Percentiles rank a stretch among this genome's conserved stretches.
These are phyloP conservation scores for Drosophila planitibia DNA, from an alignment of 2,888 invertebrate genomes.

Conservation along the genomic window DNA sequence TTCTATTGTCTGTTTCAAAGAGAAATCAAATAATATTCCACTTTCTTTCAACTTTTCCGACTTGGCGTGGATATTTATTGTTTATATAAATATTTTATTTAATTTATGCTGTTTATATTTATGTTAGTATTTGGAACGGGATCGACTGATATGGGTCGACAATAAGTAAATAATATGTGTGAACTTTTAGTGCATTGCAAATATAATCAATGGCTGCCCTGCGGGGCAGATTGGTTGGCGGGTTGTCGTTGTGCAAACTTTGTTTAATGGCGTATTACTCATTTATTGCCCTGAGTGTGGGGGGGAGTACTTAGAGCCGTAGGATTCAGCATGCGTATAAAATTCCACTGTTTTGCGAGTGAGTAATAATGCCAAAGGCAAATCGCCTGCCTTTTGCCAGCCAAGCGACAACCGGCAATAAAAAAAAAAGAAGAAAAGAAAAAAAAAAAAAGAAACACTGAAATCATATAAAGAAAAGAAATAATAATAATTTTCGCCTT, in stretches of 20 bases:
- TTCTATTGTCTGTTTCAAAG: too few relatives aligned
- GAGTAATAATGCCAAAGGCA: constrained; percentile 66
- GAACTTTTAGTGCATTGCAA: constrained; percentile 43
- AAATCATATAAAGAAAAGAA: constrained; percentile 49
- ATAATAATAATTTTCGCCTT: constrained; percentile 83
- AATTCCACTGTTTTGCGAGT: constrained; percentile 62
- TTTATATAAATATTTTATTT: not conserved
- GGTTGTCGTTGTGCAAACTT: constrained; percentile 51
- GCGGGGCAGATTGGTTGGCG: not conserved
- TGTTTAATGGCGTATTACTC: constrained; percentile 68
- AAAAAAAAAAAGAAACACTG: constrained; percentile 31
- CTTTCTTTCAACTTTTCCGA: not conserved
- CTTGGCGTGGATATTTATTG: not conserved
- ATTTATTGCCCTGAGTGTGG: constrained; percentile 64
- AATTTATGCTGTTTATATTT: not conserved
- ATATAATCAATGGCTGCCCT: constrained; percentile 28
- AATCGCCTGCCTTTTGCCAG: constrained; percentile 51
- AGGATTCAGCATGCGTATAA: constrained; percentile 57
- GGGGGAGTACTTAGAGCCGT: constrained; percentile 49
- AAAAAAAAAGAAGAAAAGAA: constrained; percentile 48
- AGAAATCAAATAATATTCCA: not conserved
- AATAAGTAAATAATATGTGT: constrained; percentile 8
- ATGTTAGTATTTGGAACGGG: not conserved
- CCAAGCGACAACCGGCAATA: constrained; percentile 43
- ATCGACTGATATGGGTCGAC: not conserved